Percentiles rank a stretch among this genome's conserved stretches.
phyloP scores from a whole-genome alignment of 2,888 invertebrate genomes.

The Eupithecia pulchellata region DNA sequence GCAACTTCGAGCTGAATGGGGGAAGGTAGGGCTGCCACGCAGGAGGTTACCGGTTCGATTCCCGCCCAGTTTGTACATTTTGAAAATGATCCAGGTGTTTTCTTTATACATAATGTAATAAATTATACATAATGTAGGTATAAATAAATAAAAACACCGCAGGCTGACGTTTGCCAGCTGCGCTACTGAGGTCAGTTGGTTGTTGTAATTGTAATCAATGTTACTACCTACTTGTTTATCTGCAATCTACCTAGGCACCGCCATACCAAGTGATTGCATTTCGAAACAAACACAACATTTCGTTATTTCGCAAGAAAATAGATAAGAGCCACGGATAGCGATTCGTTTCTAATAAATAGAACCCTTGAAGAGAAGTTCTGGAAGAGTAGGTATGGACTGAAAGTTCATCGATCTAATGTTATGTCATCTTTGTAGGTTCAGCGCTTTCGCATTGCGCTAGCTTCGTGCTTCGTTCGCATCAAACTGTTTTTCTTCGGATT shows the following conservation, averaged over 20 bases:
- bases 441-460: neutral
- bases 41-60: too few species aligned
- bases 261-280: neutral
- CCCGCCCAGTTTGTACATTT: too few species aligned
- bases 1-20: neutral
- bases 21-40: too few species aligned
- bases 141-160: too few species aligned
- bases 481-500: neutral
- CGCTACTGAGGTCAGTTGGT: too few species aligned
- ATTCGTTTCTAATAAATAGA: neutral
- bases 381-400: neutral
- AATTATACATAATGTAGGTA: too few species aligned
- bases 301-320: neutral
- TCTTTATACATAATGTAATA: too few species aligned
- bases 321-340: neutral
- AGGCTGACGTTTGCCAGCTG: too few species aligned
- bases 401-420: neutral
- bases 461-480: neutral
- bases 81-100: too few species aligned
- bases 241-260: neutral
- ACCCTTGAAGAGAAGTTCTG: neutral
- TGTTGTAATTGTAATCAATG: too few species aligned
- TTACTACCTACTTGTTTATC: too few species aligned
- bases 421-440: neutral
- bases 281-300: neutral